Percentiles rank a stretch among this genome's conserved stretches.
These are phyloP conservation scores for Linnaemya vulpina DNA, from an alignment of 2,888 invertebrate genomes.

Conservation along the genomic window DNA sequence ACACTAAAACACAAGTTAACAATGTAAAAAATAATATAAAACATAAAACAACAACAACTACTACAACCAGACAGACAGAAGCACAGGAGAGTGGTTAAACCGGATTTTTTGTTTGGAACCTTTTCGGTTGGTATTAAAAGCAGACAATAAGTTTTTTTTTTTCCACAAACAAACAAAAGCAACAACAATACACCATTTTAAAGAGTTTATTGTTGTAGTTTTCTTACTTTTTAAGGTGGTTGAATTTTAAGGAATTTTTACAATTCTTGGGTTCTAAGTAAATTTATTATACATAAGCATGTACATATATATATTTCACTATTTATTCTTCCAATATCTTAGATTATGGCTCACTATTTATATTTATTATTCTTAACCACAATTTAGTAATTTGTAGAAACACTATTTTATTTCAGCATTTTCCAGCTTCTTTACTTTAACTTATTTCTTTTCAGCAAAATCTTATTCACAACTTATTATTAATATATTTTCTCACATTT, in stretches of 20 bases:
- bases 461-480: slow-evolving; percentile 61
- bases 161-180: slow-evolving; percentile 40
- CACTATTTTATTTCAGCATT: slow-evolving; percentile 21
- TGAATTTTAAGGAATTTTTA: slow-evolving; percentile 58
- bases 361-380: neutral
- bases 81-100: slow-evolving; percentile 68
- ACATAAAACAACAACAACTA: slow-evolving; percentile 28
- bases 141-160: slow-evolving; percentile 48
- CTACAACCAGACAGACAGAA: slow-evolving; percentile 42
- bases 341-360: neutral
- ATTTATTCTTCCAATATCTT: neutral
- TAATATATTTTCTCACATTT: slow-evolving; percentile 34
- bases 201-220: slow-evolving; percentile 30
- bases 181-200: slow-evolving; percentile 17
- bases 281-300: neutral
- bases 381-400: slow-evolving; percentile 5
- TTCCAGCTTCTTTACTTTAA: neutral
- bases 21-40: slow-evolving; percentile 9
- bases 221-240: slow-evolving; percentile 47
- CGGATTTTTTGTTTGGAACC: slow-evolving; percentile 64
- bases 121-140: slow-evolving; percentile 43
- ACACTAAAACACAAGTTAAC: slow-evolving; percentile 39
- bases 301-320: neutral
- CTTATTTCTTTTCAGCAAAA: slow-evolving; percentile 59
- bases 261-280: neutral